Conservation (phyloP, 2,888 invertebrate genomes). For the Oxyteleia sp. region DNA sequence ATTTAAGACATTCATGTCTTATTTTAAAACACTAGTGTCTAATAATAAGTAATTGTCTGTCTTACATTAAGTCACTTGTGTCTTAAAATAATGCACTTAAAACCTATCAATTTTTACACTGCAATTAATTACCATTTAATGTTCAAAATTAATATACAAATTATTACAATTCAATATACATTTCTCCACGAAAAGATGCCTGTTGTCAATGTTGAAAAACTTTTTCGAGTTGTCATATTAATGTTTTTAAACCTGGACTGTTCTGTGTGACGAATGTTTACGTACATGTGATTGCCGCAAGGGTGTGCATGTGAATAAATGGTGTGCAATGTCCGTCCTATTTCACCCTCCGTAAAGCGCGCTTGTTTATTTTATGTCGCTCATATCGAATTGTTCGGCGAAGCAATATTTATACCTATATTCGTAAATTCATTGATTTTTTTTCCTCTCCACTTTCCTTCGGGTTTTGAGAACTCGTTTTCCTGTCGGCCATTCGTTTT, state of each 20-base stretch:
- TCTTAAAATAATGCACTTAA: too few relatives aligned
- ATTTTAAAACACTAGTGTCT: too few relatives aligned
- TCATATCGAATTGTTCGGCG: constrained; percentile 26
- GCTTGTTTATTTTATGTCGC: constrained; percentile 28
- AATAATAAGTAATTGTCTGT: too few relatives aligned
- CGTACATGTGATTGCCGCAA: background rate
- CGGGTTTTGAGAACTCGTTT: constrained; percentile 15
- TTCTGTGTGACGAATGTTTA: constrained; percentile 10
- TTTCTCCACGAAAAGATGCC: too few relatives aligned
- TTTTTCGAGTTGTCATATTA: too few relatives aligned
- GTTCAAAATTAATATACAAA: too few relatives aligned
- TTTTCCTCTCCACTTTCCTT: constrained; percentile 3
- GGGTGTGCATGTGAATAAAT: constrained; percentile 36
- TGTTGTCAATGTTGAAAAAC: too few relatives aligned
- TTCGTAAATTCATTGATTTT: constrained; percentile 11
- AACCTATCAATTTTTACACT: too few relatives aligned
- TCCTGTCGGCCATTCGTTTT: constrained; percentile 14
- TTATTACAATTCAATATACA: too few relatives aligned
- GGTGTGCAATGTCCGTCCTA: constrained; percentile 22
- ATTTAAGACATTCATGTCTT: too few relatives aligned
- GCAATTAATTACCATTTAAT: too few relatives aligned
- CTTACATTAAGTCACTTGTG: too few relatives aligned
- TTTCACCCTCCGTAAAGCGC: constrained; percentile 15
- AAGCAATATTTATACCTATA: constrained; percentile 27
- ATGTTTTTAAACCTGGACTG: constrained; percentile 31